Base-by-base conservation (phyloP, 2,888 invertebrate genomes). In the Dexiosoma caninum region DNA sequence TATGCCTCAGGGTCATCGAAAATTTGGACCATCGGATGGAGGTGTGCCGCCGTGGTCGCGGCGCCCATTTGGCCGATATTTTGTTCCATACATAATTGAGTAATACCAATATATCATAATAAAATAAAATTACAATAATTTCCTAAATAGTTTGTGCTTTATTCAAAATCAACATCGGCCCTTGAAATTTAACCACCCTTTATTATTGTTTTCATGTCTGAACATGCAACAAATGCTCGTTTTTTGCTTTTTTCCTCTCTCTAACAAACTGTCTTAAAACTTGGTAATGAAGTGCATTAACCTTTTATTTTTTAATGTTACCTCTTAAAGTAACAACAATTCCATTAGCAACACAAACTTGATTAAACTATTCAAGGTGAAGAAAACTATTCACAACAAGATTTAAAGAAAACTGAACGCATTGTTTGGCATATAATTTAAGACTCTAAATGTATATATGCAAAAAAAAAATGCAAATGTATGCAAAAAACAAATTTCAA, bases 351-450 rank as follows among this genome's bases (percentile, higher is more conserved):
- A 53, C 8, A 35, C 35, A 59, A 55, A 64, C 49, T 4, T 57
- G 40, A 66, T 74, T 21, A 66, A 66, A 51, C 79, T 71, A 76
- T 76, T 80, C 80, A 80, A 80, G 80, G 80, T 80, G 80, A 80
- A 76, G 71, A 80, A 80, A 80, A 80, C 66, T 80, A 60, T 76
- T 70, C 55, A 55, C 69, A 57, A 14, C 32, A 46, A 62, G 70
- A 55, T 62, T 19, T 55, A 44, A 27, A n/a, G 35, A 16, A 37
- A 19, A 60, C 27, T 69, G 60, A 70, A 40, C 55, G 69, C 62
- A 70, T 77, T 77, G 70, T 77, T 77, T 70, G 37, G 23, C 14
- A 35, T 53, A 19, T 2, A 23, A n/a, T 55, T 9, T 16, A 62
- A 53, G 12, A 10, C 23, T 62, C 14, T 62, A 16, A 35, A n/a